Base-by-base conservation (phyloP, 2,888 invertebrate genomes). In the Drosophila ezoana region DNA sequence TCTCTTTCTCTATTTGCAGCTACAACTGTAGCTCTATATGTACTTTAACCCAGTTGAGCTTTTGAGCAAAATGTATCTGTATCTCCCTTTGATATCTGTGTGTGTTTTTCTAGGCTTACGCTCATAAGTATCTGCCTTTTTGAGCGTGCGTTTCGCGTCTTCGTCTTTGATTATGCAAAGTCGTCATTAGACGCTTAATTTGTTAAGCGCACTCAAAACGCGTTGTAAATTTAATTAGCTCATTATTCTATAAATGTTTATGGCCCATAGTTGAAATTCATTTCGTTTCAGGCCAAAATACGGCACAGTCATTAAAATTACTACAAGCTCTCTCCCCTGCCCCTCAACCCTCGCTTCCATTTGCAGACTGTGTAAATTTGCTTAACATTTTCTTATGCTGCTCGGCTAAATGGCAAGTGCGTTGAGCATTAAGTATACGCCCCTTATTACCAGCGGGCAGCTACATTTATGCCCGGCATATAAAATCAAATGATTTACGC, bases 181-280 rank as follows among this genome's bases (percentile, higher is more conserved):
- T 54, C 48, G 64, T 66, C 51, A 67, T 76, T 61, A 67, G 53
- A 14, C 60, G 64, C 74, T 69, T 77, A 75, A 77, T 76, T 76
- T 69, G 78, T 59, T 63, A 68, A 58, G 63, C 63, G 52, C 63
- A 62, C 70, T 57, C 35, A 51, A 45, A 58, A 52, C 54, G 49
- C 41, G 54, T 43, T 73, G 68, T 81, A 70, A 72, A 78, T 81
- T 73, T 70, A 73, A 86, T 76, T 75, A 76, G 66, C 71, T 73
- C 69, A 73, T 76, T 74, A 66, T 64, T 49, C 62, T 75, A 66
- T 66, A 68, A 69, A 70, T 73, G 76, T 79, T 77, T 75, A 80
- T 66, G 67, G 48, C n/a, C 48, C 52, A 54, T 61, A 71, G 63
- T 64, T 76, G 68, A 86, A 83, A 76, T 56, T 60, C 54, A 76